Evolutionary conservation across 2,113 vertebrate species (phyloP), one percentile per base, ranked within the genome.

Genomic region (Castor canadensis): DNA sequence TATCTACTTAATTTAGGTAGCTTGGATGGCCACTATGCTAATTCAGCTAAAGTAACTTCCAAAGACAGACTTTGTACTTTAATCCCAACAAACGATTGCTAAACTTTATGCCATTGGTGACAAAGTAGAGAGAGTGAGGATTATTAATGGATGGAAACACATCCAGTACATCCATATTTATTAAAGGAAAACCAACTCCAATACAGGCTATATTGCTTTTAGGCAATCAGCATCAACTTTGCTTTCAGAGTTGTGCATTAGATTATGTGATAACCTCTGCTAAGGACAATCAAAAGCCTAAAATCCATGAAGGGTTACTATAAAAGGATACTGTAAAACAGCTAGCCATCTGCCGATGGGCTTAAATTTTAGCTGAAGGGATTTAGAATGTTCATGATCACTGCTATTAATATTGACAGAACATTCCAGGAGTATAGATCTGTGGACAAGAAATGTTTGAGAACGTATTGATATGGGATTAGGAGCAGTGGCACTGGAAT

Each of bases 361-460:
- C 66, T 96, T 97, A 93, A 58, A 93, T 91, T 96, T 96, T 95
- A 96, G 76, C 62, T 85, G 38, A 17, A 40, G 67, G 91, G 95
- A 95, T 97, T 97, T 94, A 84, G 71, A n/a, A 71, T 82, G 54
- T 16, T 90, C 67, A 11, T n/a, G 58, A 79, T 92, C 43, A 5
- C 82, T 85, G 87, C 56, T 67, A 20, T 91, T 90, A 93, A 45
- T 92, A 95, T 96, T 96, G 94, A 96, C 62, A 87, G 64, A 88
- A 77, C 76, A 95, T 92, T 95, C 81, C 81, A 96, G 81, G 80
- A 77, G 72, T 77, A 93, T 90, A 49, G 92, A 81, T 86, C 20
- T 32, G 66, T 72, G 54, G 60, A 60, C 40, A 92, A 54, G 28
- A 79, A 30, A 26, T 81, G 32, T 80, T 62, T 91, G 94, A 81